Base-by-base conservation (phyloP, 2,888 invertebrate species). In the Mesopsocus fuscifrons region DNA sequence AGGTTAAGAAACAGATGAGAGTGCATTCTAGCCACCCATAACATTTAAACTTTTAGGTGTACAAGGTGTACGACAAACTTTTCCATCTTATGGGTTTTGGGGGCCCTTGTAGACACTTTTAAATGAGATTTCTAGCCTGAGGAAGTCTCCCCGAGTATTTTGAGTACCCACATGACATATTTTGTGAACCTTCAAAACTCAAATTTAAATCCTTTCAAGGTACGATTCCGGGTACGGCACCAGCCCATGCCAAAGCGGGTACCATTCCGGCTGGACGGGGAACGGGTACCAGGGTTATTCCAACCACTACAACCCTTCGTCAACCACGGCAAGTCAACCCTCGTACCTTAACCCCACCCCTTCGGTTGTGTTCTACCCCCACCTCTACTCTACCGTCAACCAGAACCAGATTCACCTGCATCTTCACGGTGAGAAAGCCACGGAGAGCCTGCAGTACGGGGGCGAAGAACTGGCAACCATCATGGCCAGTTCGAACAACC, bases 401-500 rank as follows among this genome's bases (percentile, higher is more conserved):
- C 83, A 84, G 60, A 84, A 83, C 59, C 82, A 84, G 65, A 83
- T 84, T 47, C 84, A 85, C 56, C 68, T 84, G 17, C 84, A 84
- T 54, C 59, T 80, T 21, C 83, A 84, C 59, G 72, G 74, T 3
- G 34, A 43, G 20, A 50, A 53, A 42, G 50, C 48, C 3, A 31
- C 45, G 23, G 49, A 48, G 15, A 20, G 21, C 6, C 6, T 35
- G 18, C 42, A 35, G 23, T 21, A 48, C 40, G 41, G 43, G 17
- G 31, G 20, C n/a, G 52, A 51, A 26, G 54, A 53, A 41, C 50
- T 52, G 41, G 49, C 53, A 9, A 45, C 53, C 3, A 51, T 51
- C 6, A 52, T 52, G 20, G 52, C 51, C 8, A 48, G 43, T 16
- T 49, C 47, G 42, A 52, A 51, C 43, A 48, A 53, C 17, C 47